Evolutionary conservation across 2,113 vertebrate genomes (phyloP).

Genomic region (Fulmarus glacialis): DNA sequence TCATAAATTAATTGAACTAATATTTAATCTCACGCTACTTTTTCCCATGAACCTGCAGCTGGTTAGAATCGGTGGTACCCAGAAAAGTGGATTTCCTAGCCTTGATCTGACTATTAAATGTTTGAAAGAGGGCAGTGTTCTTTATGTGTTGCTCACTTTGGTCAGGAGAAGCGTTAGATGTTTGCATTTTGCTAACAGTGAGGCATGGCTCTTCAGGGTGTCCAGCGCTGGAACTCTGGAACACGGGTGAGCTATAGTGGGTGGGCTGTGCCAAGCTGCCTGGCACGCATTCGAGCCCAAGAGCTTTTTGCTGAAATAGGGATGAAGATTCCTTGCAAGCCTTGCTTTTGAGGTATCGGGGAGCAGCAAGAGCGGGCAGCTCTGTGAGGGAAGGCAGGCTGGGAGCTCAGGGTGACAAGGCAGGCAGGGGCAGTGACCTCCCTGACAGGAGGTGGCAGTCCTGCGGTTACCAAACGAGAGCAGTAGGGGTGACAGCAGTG

Average conservation of each 20-base stretch:
- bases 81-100: neutral
- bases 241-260: neutral
- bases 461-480: neutral
- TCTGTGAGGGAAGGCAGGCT: no score
- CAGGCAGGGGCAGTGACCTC: neutral
- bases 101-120: neutral
- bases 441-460: neutral
- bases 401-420: neutral
- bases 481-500: neutral
- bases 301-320: neutral
- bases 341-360: neutral
- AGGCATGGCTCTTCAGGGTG: neutral
- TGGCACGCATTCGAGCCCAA: accelerated
- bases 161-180: neutral
- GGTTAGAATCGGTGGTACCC: neutral
- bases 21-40: neutral
- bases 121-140: neutral
- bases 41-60: neutral
- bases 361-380: neutral
- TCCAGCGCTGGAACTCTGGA: neutral
- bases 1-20: neutral
- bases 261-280: neutral
- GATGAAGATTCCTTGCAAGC: neutral
- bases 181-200: neutral
- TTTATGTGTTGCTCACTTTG: neutral